Percentiles rank a stretch among this genome's conserved stretches.
phyloP scores from a whole-genome alignment of 37 sponge, comb jelly and placozoan species.

The Chondrilla cf. caribensis region DNA sequence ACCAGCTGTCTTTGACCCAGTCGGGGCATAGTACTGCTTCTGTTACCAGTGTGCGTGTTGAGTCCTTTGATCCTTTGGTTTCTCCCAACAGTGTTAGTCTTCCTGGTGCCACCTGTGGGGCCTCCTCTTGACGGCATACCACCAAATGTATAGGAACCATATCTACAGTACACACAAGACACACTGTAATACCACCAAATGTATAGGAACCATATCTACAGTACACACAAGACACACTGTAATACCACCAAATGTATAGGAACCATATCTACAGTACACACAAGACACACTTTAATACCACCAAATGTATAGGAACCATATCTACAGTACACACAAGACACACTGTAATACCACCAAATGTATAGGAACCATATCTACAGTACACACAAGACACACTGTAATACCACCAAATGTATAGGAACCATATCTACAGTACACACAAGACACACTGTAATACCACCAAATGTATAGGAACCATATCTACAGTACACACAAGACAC shows the following conservation, averaged over 20 bases:
- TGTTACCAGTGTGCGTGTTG: not conserved
- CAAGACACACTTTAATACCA: not conserved
- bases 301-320: slow-evolving; percentile 17
- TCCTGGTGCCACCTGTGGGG: not conserved
- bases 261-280: not conserved
- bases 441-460: not conserved
- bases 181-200: not conserved
- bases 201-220: slow-evolving; percentile 11
- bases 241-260: slow-evolving; percentile 16
- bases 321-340: not conserved
- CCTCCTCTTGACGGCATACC: slow-evolving; percentile 15
- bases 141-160: slow-evolving; percentile 13
- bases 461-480: not conserved
- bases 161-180: not conserved
- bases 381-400: not conserved
- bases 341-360: not conserved
- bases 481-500: not conserved
- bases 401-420: slow-evolving; percentile 1
- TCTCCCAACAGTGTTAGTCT: not conserved
- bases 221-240: not conserved
- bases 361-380: not conserved
- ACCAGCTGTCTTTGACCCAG: not conserved
- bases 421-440: not conserved
- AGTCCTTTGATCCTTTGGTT: not conserved
- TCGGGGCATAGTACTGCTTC: slow-evolving; percentile 1